phyloP scores from a whole-genome alignment of 2,797 vertebrate genomes.

The Hybognathus amarus region DNA sequence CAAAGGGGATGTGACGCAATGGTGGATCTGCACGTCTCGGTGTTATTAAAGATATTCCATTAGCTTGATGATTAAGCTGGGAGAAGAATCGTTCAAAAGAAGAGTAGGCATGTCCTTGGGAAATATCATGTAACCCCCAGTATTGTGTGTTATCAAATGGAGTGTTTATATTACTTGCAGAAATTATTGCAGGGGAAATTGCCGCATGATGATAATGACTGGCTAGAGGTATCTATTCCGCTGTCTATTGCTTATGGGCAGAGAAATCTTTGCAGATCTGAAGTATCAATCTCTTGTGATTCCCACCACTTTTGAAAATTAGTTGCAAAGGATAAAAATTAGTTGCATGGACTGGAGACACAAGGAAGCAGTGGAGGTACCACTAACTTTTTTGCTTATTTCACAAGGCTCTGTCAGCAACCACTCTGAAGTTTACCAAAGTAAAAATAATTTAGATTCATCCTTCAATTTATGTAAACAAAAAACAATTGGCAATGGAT shows the following conservation, averaged over 20 bases:
- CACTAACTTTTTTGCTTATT: background rate
- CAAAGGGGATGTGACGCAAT: conserved; percentile 38
- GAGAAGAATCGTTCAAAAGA: conserved; percentile 54
- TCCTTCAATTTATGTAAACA: background rate
- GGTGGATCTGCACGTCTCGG: conserved; percentile 60
- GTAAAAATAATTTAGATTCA: background rate
- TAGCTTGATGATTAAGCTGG: conserved; percentile 67
- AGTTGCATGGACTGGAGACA: background rate
- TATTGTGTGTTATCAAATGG: conserved; percentile 49
- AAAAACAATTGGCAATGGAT: background rate
- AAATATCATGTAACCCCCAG: conserved; percentile 47
- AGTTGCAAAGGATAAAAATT: background rate
- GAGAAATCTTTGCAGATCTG: background rate
- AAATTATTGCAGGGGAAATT: conserved; percentile 51
- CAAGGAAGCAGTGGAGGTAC: background rate
- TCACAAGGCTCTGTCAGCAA: conserved; percentile 4
- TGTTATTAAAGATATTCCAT: conserved; percentile 69
- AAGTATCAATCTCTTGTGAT: conserved; percentile 20
- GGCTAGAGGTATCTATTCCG: conserved; percentile 40
- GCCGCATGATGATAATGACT: conserved; percentile 51
- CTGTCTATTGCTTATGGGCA: conserved; percentile 8
- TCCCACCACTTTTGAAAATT: background rate
- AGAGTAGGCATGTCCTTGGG: conserved; percentile 46
- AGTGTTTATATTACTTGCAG: conserved; percentile 54
- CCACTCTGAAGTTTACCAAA: background rate